Evolutionary conservation across 2,113 vertebrate species (phyloP), one percentile per base, ranked within the genome.

Genomic region (Lepidothrix coronata): DNA sequence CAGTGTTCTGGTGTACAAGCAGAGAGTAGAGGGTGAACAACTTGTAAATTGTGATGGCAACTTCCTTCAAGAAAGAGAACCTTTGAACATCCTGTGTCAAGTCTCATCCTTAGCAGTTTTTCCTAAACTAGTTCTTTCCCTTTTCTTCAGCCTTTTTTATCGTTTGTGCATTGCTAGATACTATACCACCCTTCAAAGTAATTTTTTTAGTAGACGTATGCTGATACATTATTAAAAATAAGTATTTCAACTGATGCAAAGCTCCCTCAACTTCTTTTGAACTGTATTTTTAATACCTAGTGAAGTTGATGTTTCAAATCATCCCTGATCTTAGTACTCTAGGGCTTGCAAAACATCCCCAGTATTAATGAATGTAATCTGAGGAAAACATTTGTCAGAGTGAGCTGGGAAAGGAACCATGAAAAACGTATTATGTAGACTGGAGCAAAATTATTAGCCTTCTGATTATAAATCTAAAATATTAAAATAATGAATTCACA

Each of bases 251-350:
- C 22, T 87, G 83, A 94, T 95, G 63, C 74, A 80, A 91, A 49
- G 13, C 63, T 95, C 95, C 84, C 86, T 93, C 92, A 87, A 93
- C 79, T 85, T 95, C 94, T 97, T 96, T 94, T 79, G 95, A 96
- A 91, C 94, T 95, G 51, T 96, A 93, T 94, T 97, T 98, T 98
- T 97, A 97, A 97, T 95, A 95, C 90, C 52, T 94, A 58, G 65
- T 81, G 94, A 98, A 97, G 71, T 31, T 96, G 95, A 92, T 93
- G 79, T 95, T 93, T 97, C 95, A 97, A 96, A 95, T 96, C 63
- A 85, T 96, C 76, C 76, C 61, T 93, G 82, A 89, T 95, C 92
- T 93, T 68, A 82, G 51, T 86, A 92, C 85, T 89, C 51, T 68
- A 54, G 61, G 91, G 77, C 80, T 95, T 87, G 91, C 84, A 94